Conservation (phyloP, 1,140 invertebrate species). For the Bursaphelenchus mucronatus region DNA sequence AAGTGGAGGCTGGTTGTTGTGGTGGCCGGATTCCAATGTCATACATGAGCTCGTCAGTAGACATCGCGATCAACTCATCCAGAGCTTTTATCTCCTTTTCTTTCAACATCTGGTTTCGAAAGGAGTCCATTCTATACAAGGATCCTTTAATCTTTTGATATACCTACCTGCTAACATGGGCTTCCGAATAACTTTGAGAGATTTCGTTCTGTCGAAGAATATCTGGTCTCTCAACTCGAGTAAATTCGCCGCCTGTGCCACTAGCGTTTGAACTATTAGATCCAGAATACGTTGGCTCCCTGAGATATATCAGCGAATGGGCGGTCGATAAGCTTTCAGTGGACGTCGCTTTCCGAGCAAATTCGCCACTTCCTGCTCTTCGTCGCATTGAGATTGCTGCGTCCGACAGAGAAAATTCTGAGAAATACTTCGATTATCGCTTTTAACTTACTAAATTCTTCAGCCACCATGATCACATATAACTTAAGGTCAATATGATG, state of each 20-base stretch:
- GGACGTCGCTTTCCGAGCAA: constrained; percentile 1
- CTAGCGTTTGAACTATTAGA: neutral
- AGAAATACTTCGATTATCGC: too few relatives aligned
- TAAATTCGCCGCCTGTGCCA: too few relatives aligned
- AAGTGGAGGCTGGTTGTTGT: constrained; percentile 1
- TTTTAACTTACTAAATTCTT: constrained; percentile 30
- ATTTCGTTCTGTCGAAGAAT: neutral
- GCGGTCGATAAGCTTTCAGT: neutral
- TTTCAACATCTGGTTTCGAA: neutral
- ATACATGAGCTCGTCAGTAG: constrained; percentile 13
- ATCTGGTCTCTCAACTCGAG: too few relatives aligned
- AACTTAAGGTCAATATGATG: constrained; percentile 41
- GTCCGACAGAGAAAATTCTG: too few relatives aligned
- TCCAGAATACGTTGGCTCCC: neutral
- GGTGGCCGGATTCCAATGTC: constrained; percentile 13
- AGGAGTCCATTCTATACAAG: too few relatives aligned
- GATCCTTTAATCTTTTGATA: neutral
- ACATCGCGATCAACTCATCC: constrained; percentile 14
- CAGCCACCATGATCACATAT: constrained; percentile 41
- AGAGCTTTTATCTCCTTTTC: constrained; percentile 10
- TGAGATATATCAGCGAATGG: neutral
- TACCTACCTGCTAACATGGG: neutral
- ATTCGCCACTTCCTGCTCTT: too few relatives aligned
- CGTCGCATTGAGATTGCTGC: too few relatives aligned
- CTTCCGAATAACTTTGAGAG: neutral